A percentile compares a stretch with the other conserved stretches of the same genome.
These are phyloP conservation scores for Pharmacophagus antenor DNA, from an alignment of 2,888 invertebrate genomes.

Conservation along the genomic window DNA sequence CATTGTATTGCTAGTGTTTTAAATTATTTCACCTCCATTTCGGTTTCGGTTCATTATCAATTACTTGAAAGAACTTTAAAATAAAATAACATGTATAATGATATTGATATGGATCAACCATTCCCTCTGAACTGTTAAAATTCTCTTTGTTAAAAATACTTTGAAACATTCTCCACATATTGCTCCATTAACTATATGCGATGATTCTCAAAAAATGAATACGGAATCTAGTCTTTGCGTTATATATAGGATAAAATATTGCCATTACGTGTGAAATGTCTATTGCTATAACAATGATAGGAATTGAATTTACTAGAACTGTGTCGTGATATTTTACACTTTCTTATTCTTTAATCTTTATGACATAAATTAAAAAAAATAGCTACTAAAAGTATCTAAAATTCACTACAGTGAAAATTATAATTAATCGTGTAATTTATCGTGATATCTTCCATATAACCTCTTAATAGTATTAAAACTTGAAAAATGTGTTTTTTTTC, in stretches of 20 bases:
- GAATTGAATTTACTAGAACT: too few relatives aligned
- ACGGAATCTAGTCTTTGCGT: not conserved
- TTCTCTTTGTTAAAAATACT: constrained; percentile 49
- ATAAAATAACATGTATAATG: constrained; percentile 49
- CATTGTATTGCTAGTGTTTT: not conserved
- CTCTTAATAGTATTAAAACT: too few relatives aligned
- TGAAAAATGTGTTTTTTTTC: too few relatives aligned
- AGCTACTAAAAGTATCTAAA: too few relatives aligned
- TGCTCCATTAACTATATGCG: not conserved
- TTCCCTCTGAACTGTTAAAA: constrained; percentile 43
- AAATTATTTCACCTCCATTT: constrained; percentile 44
- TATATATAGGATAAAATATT: constrained; percentile 8
- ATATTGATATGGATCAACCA: constrained; percentile 54
- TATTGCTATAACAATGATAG: constrained; percentile 4
- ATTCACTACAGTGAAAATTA: too few relatives aligned
- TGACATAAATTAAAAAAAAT: too few relatives aligned
- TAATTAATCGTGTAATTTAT: too few relatives aligned
- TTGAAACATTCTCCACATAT: constrained; percentile 43
- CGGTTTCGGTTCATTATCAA: constrained; percentile 43
- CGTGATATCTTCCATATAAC: too few relatives aligned
- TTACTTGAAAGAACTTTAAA: constrained; percentile 49
- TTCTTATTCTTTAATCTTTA: too few relatives aligned
- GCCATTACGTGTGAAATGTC: constrained; percentile 13
- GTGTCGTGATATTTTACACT: too few relatives aligned
- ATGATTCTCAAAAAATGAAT: not conserved